Conservation (phyloP, 2,888 invertebrate genomes). For the Archips xylosteana region DNA sequence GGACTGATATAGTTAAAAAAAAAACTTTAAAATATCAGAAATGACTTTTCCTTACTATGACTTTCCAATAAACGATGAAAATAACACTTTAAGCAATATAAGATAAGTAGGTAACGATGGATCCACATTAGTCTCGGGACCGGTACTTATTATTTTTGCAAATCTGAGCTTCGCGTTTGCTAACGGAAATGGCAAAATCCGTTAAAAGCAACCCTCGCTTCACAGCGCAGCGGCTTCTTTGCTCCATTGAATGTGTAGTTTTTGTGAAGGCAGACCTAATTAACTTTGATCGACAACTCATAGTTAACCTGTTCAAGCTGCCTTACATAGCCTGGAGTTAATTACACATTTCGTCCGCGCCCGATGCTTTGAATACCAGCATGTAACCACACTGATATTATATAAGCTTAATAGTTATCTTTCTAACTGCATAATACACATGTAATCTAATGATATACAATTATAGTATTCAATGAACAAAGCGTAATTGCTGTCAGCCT, state of each 20-base stretch:
- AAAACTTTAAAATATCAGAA: too few relatives aligned
- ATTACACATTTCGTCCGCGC: constrained; percentile 18
- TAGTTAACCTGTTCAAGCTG: constrained; percentile 23
- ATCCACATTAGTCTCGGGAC: too few relatives aligned
- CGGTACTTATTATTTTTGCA: too few relatives aligned
- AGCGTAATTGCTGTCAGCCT: constrained; percentile 20
- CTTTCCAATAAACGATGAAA: too few relatives aligned
- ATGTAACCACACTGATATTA: constrained; percentile 26
- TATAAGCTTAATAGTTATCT: constrained; percentile 27
- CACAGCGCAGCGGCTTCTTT: constrained; percentile 11
- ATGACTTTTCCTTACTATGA: too few relatives aligned
- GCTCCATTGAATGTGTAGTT: not conserved
- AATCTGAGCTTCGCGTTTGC: not conserved
- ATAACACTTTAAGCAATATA: too few relatives aligned
- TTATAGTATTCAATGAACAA: constrained; percentile 35
- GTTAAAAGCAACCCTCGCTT: constrained; percentile 22
- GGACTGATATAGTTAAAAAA: too few relatives aligned
- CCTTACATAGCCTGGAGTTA: constrained; percentile 27
- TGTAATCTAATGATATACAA: constrained; percentile 37
- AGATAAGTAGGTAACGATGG: too few relatives aligned
- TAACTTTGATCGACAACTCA: constrained; percentile 20
- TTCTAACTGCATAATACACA: constrained; percentile 28
- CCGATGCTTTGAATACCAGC: constrained; percentile 14
- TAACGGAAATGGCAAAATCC: constrained; percentile 7
- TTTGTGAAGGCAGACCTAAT: constrained; percentile 7